phyloP scores from a whole-genome alignment of 2,888 invertebrate genomes.

The Furcula furcula region DNA sequence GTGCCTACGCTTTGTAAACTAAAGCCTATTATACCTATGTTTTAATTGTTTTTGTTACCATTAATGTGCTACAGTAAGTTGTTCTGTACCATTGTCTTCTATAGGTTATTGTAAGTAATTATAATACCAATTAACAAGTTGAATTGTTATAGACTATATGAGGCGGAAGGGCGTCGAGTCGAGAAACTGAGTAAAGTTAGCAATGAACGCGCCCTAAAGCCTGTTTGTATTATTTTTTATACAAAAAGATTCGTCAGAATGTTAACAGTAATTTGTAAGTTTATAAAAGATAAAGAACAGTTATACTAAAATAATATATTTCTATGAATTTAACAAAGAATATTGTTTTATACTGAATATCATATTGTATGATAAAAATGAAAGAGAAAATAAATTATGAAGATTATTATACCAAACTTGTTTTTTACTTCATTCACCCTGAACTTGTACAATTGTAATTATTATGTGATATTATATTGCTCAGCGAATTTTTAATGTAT shows the following conservation, averaged over 20 bases:
- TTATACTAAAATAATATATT: constrained; percentile 82
- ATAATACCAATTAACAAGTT: constrained; percentile 79
- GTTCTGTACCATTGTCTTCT: constrained; percentile 78
- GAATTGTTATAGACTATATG: constrained; percentile 69
- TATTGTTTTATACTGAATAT: constrained; percentile 80
- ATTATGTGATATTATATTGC: no score
- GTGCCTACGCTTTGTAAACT: constrained; percentile 82
- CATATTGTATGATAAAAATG: constrained; percentile 76
- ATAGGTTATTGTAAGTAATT: constrained; percentile 71
- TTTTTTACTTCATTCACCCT: constrained; percentile 57
- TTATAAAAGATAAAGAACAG: constrained; percentile 76
- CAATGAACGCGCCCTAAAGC: constrained; percentile 28
- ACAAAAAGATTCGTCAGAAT: constrained; percentile 72
- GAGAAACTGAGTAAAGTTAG: constrained; percentile 12
- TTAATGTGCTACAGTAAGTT: constrained; percentile 72
- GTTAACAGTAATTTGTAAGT: constrained; percentile 81
- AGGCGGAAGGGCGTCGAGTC: constrained; percentile 39
- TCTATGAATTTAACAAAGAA: constrained; percentile 81
- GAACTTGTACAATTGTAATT: no score
- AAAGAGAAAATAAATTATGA: constrained; percentile 78
- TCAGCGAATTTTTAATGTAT: no score
- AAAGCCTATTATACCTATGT: constrained; percentile 73
- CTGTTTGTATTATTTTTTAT: constrained; percentile 79
- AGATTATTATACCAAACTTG: constrained; percentile 78
- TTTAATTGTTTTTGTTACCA: constrained; percentile 81